Conservation (phyloP, 2,113 vertebrate species). For the Tragelaphus buxtoni region DNA sequence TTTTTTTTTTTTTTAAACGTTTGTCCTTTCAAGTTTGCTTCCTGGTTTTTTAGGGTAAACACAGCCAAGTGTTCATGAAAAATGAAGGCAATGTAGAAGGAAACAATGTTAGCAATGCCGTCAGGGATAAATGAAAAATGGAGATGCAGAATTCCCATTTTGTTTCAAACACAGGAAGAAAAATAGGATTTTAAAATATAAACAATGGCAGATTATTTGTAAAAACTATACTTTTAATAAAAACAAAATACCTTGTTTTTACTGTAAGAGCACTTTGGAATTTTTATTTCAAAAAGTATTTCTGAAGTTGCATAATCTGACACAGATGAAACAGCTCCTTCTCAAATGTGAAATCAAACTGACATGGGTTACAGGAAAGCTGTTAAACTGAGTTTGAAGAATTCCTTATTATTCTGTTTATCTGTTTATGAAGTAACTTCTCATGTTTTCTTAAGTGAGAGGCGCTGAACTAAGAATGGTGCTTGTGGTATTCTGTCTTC, state of each 20-base stretch:
- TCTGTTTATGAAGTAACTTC: neutral
- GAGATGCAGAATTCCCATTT: neutral
- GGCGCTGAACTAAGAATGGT: neutral
- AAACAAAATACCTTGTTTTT: neutral
- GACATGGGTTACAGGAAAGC: neutral
- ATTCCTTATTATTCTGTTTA: neutral
- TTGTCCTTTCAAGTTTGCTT: neutral
- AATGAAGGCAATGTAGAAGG: neutral
- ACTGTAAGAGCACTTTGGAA: neutral
- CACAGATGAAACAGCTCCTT: neutral
- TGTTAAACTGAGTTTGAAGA: neutral
- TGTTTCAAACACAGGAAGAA: neutral
- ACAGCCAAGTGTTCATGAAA: neutral
- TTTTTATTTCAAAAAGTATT: constrained; percentile 29
- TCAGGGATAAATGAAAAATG: constrained; percentile 30
- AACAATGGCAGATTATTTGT: neutral
- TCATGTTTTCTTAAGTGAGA: neutral
- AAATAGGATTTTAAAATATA: neutral
- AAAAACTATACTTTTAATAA: neutral
- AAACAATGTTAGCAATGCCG: neutral
- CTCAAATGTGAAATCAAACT: neutral
- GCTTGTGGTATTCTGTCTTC: neutral
- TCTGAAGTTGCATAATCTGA: constrained; percentile 22
- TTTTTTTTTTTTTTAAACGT: neutral
- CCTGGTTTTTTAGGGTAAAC: constrained; percentile 35